Evolutionary conservation across 2,888 invertebrate genomes (phyloP), one percentile per base, ranked within the genome.

Genomic region (Sminthurinus aureus): DNA sequence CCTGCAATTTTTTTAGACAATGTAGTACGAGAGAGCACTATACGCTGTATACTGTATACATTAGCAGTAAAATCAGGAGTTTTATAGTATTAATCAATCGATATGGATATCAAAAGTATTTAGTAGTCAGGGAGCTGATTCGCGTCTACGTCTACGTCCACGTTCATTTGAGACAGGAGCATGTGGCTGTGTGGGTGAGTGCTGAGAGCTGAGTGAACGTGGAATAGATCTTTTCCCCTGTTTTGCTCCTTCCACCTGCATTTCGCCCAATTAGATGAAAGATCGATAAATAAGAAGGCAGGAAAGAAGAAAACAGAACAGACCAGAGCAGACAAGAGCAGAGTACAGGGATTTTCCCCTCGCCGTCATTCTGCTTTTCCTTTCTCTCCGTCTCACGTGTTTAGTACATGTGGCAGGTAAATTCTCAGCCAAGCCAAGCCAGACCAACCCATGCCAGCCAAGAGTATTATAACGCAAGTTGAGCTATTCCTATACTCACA

Each of bases 221-320:
- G 84, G 82, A 77, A 83, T 84, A 84, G 82, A 83, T 22, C 82
- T 84, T 51, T 83, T 64, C 78, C 58, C 13, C 71, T 84, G 6
- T 73, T 81, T 77, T 24, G 20, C 69, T 81, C 82, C 78, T 81
- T 84, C 84, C 87, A 88, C 87, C 87, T 88, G 87, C 86, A 88
- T 86, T 86, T 88, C 86, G 80, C 86, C 87, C 88, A 88, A 88
- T 88, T 88, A 88, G 86, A 88, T 87, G 84, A 85, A 83, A 85
- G 87, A 88, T 88, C 88, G 88, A 88, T 88, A 88, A 87, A 88
- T 88, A 88, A 87, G 87, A 82, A 86, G 87, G 82, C 83, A 78
- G 69, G 50, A 51, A 69, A 76, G 69, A 82, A 82, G 52, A 66
- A 58, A 79, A 26, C 38, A 52, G 75, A 83, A 50, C n/a, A 79